Evolutionary conservation across 1,140 invertebrate genomes (phyloP).

Genomic region (Bursaphelenchus mucronatus): DNA sequence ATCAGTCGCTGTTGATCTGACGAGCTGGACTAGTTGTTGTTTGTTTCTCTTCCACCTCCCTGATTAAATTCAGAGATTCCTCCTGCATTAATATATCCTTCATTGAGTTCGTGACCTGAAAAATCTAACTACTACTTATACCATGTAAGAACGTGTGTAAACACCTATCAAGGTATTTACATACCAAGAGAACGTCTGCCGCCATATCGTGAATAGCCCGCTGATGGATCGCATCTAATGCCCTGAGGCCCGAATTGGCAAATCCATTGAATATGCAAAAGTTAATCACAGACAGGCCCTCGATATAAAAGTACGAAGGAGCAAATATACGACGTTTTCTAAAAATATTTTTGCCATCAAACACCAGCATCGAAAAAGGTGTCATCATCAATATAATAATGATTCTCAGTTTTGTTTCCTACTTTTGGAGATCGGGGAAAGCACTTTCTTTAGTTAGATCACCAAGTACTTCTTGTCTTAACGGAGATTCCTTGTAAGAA

Average conservation of each 20-base stretch:
- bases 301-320: slow-evolving; percentile 45
- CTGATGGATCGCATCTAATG: slow-evolving; percentile 58
- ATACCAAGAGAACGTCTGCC: slow-evolving; percentile 53
- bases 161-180: background rate
- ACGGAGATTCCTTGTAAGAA: slow-evolving; percentile 41
- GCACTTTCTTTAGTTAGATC: slow-evolving; percentile 31
- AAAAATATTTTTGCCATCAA: slow-evolving; percentile 15
- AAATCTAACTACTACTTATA: background rate
- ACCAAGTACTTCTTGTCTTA: slow-evolving; percentile 38
- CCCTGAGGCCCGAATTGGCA: slow-evolving; percentile 50
- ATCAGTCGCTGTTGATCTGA: background rate
- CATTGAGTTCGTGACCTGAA: slow-evolving; percentile 25
- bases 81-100: slow-evolving; percentile 11
- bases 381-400: no score
- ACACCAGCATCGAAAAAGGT: slow-evolving; percentile 3
- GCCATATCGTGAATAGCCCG: slow-evolving; percentile 54
- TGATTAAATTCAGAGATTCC: slow-evolving; percentile 15
- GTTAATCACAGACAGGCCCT: slow-evolving; percentile 52
- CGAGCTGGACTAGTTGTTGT: slow-evolving; percentile 3
- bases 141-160: background rate
- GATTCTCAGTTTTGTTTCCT: no score
- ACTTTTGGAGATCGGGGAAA: slow-evolving; percentile 36
- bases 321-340: slow-evolving; percentile 51
- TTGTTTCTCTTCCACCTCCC: slow-evolving; percentile 9
- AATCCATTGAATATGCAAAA: slow-evolving; percentile 56